Evolutionary conservation across 2,888 invertebrate species (phyloP), one percentile per base, ranked within the genome.

Genomic region (Balanococcus diminutus): DNA sequence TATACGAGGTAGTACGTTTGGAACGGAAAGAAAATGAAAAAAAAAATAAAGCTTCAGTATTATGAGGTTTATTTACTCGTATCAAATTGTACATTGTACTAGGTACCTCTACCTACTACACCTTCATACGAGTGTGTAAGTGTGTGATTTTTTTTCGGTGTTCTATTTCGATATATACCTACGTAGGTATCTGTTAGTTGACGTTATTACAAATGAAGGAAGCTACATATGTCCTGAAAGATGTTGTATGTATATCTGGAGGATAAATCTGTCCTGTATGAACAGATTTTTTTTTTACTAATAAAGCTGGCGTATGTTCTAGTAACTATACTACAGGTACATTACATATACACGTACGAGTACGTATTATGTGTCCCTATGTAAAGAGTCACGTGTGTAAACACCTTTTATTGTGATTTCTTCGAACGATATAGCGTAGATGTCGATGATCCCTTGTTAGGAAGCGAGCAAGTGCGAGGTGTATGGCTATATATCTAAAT

Each of bases 341-440:
- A n/a, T n/a, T 42, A 42, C n/a, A 3, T n/a, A 14, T 42, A 42
- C 11, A 9, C 42, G 11, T n/a, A 42, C 42, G 42, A 42, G 14
- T 2, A 42, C 42, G 42, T 42, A 14, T 14, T 14, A 2, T 11
- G 42, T 6, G 11, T 14, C 14, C 42, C 51, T 42, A 51, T 56
- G 14, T 56, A 11, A 28, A 67, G 28, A 67, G 28, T 67, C 67
- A 67, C 28, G 28, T 67, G 67, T 67, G 67, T 67, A 67, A 67
- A 67, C 67, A 67, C 67, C 67, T 67, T 67, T n/a, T n/a, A n/a
- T 67, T 67, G 28, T 67, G 28, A 67, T 67, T 67, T 67, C 28
- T 67, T 67, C 67, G 67, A 51, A 11, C 25, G 22, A 9, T 11
- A 46, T n/a, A n/a, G 28, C 9, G 46, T 67, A 25, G 67, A 67